Conservation (phyloP, 2,888 invertebrate species). For the Seira sanloemensis region DNA sequence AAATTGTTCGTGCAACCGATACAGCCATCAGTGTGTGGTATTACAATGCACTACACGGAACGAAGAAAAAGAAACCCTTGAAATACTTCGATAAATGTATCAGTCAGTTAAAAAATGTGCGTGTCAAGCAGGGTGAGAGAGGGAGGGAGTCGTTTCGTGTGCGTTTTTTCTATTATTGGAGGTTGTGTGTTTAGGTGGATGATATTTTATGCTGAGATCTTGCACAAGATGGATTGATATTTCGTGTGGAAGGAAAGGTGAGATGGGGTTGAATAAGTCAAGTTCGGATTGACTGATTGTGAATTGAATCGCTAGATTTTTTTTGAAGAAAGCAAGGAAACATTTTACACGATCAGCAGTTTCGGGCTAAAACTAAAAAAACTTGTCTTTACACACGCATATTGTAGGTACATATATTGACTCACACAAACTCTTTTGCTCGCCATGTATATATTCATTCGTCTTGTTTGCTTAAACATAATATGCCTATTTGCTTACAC, state of each 20-base stretch:
- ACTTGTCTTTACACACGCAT: background rate
- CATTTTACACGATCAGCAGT: constrained; percentile 19
- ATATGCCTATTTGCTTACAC: constrained; percentile 60
- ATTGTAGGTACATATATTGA: background rate
- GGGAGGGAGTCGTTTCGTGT: constrained; percentile 42
- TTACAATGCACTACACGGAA: background rate
- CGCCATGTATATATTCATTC: constrained; percentile 27
- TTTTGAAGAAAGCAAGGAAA: constrained; percentile 50
- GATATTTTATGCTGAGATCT: constrained; percentile 55
- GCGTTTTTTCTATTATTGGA: constrained; percentile 31
- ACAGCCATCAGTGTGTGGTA: background rate
- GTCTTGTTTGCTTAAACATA: constrained; percentile 61
- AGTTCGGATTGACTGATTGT: constrained; percentile 28
- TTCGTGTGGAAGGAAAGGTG: constrained; percentile 71
- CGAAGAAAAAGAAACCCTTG: background rate
- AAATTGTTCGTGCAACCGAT: background rate
- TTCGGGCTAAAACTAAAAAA: too few species aligned
- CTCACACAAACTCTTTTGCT: background rate
- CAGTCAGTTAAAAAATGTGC: constrained; percentile 38
- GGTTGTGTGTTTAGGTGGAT: background rate
- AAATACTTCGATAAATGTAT: background rate
- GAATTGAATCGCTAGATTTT: constrained; percentile 45
- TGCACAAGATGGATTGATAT: constrained; percentile 69
- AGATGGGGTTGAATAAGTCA: constrained; percentile 59
- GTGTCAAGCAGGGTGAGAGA: background rate